phyloP scores from a whole-genome alignment of 2,888 invertebrate genomes.

The Eupithecia inturbata region DNA sequence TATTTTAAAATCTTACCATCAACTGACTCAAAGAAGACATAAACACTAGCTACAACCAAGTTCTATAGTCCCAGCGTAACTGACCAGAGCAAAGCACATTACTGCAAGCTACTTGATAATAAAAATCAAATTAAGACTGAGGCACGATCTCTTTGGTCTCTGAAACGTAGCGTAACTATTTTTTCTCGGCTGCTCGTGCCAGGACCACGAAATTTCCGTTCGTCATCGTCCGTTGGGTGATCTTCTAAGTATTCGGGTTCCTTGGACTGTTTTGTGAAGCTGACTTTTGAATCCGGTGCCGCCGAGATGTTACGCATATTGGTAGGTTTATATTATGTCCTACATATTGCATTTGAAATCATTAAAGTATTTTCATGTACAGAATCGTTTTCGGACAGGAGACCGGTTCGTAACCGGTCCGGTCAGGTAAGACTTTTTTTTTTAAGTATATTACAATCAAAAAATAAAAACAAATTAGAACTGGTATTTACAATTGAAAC shows the following conservation, averaged over 20 bases:
- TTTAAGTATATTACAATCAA: too few relatives aligned
- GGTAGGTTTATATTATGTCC: background rate
- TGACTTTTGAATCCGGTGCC: background rate
- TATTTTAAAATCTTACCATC: background rate
- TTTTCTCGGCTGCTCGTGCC: constrained; percentile 76
- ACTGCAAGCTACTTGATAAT: constrained; percentile 38
- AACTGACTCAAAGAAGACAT: background rate
- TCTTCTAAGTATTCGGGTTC: constrained; percentile 59
- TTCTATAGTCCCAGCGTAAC: background rate
- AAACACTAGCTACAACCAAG: background rate
- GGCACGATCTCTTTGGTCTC: constrained; percentile 65
- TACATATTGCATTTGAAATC: background rate
- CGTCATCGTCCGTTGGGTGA: constrained; percentile 73
- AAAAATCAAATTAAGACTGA: constrained; percentile 64
- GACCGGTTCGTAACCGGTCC: too few relatives aligned
- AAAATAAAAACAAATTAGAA: too few relatives aligned
- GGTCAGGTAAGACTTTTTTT: too few relatives aligned
- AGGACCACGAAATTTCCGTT: constrained; percentile 77
- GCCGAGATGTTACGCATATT: background rate
- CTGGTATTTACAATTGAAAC: too few relatives aligned
- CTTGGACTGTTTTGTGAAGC: constrained; percentile 7
- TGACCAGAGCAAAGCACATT: constrained; percentile 16
- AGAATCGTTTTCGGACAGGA: background rate
- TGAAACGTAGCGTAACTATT: constrained; percentile 60
- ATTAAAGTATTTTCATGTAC: background rate